Evolutionary conservation across 2,113 vertebrate genomes (phyloP).

Genomic region (Sturnus vulgaris): DNA sequence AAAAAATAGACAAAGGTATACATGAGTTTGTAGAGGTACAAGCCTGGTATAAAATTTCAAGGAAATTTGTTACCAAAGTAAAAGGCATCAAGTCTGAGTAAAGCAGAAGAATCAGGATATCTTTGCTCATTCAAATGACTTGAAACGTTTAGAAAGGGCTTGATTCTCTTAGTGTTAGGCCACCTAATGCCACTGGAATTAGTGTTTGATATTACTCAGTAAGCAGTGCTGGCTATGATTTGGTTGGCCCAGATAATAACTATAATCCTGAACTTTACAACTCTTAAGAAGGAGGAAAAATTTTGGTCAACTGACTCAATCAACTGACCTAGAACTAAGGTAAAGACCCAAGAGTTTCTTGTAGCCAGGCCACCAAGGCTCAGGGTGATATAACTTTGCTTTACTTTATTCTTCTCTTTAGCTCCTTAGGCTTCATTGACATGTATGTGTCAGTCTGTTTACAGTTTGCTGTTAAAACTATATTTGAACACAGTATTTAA

Average conservation of each 20-base stretch:
- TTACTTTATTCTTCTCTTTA: background rate
- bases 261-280: background rate
- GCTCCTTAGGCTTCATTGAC: background rate
- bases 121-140: background rate
- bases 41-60: background rate
- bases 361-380: background rate
- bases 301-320: background rate
- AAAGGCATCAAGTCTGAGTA: background rate
- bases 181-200: background rate
- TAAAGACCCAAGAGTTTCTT: background rate
- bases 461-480: background rate
- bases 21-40: background rate
- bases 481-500: background rate
- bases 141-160: background rate
- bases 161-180: background rate
- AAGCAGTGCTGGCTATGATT: background rate
- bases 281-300: background rate
- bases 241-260: background rate
- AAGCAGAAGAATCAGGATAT: background rate
- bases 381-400: background rate
- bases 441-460: background rate
- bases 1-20: background rate
- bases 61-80: background rate
- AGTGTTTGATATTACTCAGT: background rate
- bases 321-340: background rate